Evolutionary conservation across 2,888 invertebrate genomes (phyloP).

Genomic region (Apoderus coryli): DNA sequence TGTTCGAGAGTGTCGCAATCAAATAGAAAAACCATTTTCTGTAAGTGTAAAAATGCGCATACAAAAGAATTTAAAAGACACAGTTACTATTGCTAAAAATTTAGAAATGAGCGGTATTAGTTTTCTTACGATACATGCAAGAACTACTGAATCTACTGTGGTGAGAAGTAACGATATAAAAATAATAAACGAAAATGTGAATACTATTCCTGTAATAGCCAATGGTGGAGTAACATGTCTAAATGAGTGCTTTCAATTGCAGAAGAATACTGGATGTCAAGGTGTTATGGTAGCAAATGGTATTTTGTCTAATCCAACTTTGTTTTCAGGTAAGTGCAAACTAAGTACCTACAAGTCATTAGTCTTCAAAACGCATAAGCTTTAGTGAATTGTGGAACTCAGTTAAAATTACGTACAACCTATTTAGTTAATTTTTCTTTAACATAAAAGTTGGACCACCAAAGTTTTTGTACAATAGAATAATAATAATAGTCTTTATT

Average conservation of each 20-base stretch:
- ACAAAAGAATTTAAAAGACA: slow-evolving; percentile 49
- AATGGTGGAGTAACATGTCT: slow-evolving; percentile 80
- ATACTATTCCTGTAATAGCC: slow-evolving; percentile 74
- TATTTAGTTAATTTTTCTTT: no score
- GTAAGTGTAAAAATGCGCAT: slow-evolving; percentile 89
- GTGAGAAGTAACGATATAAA: slow-evolving; percentile 35
- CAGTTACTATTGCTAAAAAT: slow-evolving; percentile 65
- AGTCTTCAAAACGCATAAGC: no score
- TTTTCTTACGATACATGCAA: slow-evolving; percentile 82
- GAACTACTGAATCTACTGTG: slow-evolving; percentile 73
- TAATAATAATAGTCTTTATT: no score
- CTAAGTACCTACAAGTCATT: no score
- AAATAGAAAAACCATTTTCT: slow-evolving; percentile 59
- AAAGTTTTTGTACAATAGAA: no score
- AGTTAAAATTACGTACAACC: no score
- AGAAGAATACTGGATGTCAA: slow-evolving; percentile 50
- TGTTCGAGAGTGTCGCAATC: slow-evolving; percentile 58
- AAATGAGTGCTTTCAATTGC: slow-evolving; percentile 53
- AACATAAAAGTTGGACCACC: no score
- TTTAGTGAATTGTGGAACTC: no score
- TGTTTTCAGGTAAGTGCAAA: slow-evolving; percentile 71
- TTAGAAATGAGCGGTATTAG: slow-evolving; percentile 76
- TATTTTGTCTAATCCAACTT: slow-evolving; percentile 76
- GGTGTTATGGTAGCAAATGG: slow-evolving; percentile 93
- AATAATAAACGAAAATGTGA: slow-evolving; percentile 53